Percentiles rank a stretch among this genome's conserved stretches.
Evolutionary conservation across 92 coral and sea anemone genomes (phyloP).

Genomic region (Zoanthus gigantus): DNA sequence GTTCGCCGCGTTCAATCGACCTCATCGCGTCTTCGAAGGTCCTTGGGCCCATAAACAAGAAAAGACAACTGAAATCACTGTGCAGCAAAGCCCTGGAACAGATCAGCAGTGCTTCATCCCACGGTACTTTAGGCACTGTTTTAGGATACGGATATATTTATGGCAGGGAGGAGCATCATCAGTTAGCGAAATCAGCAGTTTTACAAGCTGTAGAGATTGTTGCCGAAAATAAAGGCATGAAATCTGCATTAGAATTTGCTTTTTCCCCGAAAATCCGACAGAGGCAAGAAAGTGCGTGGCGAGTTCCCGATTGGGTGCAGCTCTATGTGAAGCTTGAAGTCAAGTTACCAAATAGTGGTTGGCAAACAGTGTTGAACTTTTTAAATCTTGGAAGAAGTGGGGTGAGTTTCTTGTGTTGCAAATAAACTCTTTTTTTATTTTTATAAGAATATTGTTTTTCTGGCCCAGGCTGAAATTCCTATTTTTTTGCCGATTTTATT

Average conservation of each 20-base stretch:
- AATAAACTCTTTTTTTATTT: background rate
- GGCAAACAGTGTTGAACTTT: background rate
- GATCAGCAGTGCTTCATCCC: background rate
- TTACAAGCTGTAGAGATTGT: conserved; percentile 7
- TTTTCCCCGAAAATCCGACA: conserved; percentile 22
- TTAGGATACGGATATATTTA: background rate
- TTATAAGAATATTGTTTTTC: no score
- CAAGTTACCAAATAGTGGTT: background rate
- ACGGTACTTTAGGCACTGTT: background rate
- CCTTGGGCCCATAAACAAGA: background rate
- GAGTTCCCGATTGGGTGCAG: background rate
- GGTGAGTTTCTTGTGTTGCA: background rate
- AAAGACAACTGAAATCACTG: background rate
- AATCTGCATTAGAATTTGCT: conserved; percentile 24
- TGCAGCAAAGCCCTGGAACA: background rate
- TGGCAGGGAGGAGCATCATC: background rate
- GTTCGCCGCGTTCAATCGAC: background rate
- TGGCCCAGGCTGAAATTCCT: background rate
- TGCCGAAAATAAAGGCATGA: background rate
- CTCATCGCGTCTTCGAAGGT: background rate
- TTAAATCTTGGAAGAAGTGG: conserved; percentile 1
- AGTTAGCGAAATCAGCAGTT: background rate
- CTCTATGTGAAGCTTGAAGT: background rate
- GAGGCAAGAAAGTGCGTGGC: background rate
- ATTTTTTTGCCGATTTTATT: background rate